phyloP scores from a whole-genome alignment of 2,888 invertebrate genomes.

The Andrena bicolor region DNA sequence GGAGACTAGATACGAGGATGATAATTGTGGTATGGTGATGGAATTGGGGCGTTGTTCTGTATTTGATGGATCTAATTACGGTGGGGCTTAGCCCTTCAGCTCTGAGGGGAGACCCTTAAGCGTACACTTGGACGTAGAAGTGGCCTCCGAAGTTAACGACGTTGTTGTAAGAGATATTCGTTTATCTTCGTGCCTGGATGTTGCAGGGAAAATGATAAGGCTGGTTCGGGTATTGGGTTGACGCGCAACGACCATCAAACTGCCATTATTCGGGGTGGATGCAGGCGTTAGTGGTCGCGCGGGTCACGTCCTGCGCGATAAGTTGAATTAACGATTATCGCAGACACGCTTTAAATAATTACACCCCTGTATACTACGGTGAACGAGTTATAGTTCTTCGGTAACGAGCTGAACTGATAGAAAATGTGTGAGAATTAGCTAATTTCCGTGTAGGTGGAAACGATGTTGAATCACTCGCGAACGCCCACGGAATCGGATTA shows the following conservation, averaged over 20 bases:
- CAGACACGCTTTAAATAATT: background rate
- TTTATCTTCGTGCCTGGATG: conserved; percentile 23
- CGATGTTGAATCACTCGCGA: conserved; percentile 19
- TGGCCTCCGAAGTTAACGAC: conserved; percentile 38
- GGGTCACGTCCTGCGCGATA: background rate
- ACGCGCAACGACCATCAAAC: conserved; percentile 21
- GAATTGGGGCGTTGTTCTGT: conserved; percentile 17
- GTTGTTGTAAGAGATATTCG: conserved; percentile 33
- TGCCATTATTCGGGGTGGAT: conserved; percentile 24
- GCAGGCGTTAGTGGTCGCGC: background rate
- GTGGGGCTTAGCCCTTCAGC: background rate
- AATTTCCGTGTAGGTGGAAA: conserved; percentile 1
- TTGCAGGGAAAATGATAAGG: conserved; percentile 24
- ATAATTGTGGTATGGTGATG: background rate
- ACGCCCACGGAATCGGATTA: conserved; percentile 37
- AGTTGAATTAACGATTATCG: background rate
- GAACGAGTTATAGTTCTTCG: background rate
- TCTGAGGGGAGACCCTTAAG: conserved; percentile 24
- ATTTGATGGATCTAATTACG: conserved; percentile 31
- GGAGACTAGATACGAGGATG: too few species aligned
- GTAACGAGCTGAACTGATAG: too few species aligned
- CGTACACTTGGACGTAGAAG: conserved; percentile 29
- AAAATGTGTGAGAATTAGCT: conserved; percentile 3
- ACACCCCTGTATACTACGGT: background rate
- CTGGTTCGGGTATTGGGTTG: background rate